phyloP scores from a whole-genome alignment of 2,113 vertebrate genomes.

The Heteronetta atricapilla region DNA sequence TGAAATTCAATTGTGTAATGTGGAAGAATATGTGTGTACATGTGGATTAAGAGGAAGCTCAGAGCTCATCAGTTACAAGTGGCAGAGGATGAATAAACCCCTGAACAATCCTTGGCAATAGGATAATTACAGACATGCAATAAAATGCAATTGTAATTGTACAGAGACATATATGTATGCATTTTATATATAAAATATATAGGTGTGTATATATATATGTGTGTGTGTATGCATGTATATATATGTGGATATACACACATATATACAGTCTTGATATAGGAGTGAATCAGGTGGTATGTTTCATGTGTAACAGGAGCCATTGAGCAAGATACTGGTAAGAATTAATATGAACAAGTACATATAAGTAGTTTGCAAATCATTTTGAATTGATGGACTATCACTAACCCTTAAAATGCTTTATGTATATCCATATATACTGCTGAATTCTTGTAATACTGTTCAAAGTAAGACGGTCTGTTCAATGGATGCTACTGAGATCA shows the following conservation, averaged over 20 bases:
- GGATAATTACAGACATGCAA: background rate
- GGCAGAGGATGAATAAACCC: background rate
- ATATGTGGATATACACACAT: background rate
- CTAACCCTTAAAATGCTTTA: background rate
- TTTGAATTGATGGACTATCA: background rate
- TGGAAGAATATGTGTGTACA: background rate
- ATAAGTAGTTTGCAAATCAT: background rate
- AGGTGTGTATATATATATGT: background rate
- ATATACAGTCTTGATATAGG: background rate
- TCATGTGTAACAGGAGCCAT: background rate
- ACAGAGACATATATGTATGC: background rate
- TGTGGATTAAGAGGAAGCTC: background rate
- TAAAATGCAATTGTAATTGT: rapidly evolving
- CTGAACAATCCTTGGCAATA: background rate
- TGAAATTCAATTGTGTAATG: background rate
- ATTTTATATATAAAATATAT: background rate
- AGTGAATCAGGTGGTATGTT: background rate
- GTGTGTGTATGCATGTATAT: background rate
- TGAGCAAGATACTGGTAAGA: background rate
- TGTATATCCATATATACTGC: background rate
- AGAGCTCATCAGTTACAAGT: background rate
- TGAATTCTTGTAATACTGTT: background rate
- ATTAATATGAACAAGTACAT: background rate
- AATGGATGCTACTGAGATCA: background rate
- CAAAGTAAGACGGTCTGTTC: background rate